Conservation (phyloP, 2,113 vertebrate genomes). For the Myrmecobius fasciatus region DNA sequence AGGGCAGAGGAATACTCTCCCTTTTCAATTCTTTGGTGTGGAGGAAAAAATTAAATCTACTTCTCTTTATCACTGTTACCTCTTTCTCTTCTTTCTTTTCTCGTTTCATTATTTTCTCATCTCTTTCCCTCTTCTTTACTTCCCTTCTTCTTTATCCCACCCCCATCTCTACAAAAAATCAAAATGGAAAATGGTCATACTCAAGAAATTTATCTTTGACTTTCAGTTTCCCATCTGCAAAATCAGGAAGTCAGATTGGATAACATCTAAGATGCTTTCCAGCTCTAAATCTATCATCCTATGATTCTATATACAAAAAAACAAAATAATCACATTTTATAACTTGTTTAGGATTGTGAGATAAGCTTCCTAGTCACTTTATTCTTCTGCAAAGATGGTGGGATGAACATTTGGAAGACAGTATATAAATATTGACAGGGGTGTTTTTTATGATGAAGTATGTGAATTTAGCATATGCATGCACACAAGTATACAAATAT, state of each 20-base stretch:
- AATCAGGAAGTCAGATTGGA: background rate
- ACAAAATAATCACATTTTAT: background rate
- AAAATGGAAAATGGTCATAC: background rate
- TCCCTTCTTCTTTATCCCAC: background rate
- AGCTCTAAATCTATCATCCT: background rate
- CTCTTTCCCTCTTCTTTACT: background rate
- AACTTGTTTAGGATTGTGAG: background rate
- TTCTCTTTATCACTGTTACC: background rate
- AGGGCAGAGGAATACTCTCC: background rate
- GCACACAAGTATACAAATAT: background rate
- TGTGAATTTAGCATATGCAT: background rate
- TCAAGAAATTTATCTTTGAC: background rate
- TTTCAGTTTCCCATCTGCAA: background rate
- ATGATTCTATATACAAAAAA: background rate
- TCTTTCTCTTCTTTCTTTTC: background rate
- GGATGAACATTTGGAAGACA: background rate
- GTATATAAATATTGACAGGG: background rate
- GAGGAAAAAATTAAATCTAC: background rate
- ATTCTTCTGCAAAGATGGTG: background rate
- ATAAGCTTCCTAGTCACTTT: background rate
- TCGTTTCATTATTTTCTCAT: background rate
- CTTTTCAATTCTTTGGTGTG: rapidly evolving
- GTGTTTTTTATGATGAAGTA: background rate
- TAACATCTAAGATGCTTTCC: background rate
- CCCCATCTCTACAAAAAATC: background rate